phyloP scores from a whole-genome alignment of 2,113 vertebrate species.

The Nannospalax galili region DNA sequence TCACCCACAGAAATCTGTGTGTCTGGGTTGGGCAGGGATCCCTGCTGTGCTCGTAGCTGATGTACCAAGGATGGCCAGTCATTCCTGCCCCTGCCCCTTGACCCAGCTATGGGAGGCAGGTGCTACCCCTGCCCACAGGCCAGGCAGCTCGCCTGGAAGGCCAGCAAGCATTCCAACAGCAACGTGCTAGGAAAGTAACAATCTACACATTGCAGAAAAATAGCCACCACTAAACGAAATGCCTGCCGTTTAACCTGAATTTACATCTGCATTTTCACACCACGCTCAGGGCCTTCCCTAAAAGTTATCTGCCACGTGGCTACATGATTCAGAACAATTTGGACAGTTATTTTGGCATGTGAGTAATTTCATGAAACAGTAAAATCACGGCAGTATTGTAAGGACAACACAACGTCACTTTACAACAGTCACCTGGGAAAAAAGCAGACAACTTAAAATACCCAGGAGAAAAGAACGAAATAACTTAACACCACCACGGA shows the following conservation, averaged over 20 bases:
- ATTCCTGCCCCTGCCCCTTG: too few species aligned
- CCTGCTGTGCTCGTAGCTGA: accelerated
- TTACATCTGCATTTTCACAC: accelerated
- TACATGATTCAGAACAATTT: background rate
- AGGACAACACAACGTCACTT: background rate
- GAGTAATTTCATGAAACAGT: background rate
- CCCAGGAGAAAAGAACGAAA: background rate
- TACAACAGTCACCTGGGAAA: background rate
- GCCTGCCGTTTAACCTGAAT: accelerated
- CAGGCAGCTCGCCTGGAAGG: too few species aligned
- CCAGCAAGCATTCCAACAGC: too few species aligned
- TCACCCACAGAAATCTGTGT: accelerated
- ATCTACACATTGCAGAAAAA: background rate
- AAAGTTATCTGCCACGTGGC: background rate
- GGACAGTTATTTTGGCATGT: accelerated
- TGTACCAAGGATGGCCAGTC: accelerated
- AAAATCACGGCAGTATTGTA: background rate
- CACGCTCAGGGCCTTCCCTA: accelerated
- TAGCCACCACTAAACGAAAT: accelerated
- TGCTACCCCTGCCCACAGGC: accelerated
- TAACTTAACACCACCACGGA: background rate
- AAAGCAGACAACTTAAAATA: background rate
- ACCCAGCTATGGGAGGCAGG: background rate
- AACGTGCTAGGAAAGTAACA: too few species aligned
- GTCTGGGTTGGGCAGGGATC: accelerated